Conservation (phyloP, 1,140 invertebrate genomes). For the Stegodyphus dumicola region DNA sequence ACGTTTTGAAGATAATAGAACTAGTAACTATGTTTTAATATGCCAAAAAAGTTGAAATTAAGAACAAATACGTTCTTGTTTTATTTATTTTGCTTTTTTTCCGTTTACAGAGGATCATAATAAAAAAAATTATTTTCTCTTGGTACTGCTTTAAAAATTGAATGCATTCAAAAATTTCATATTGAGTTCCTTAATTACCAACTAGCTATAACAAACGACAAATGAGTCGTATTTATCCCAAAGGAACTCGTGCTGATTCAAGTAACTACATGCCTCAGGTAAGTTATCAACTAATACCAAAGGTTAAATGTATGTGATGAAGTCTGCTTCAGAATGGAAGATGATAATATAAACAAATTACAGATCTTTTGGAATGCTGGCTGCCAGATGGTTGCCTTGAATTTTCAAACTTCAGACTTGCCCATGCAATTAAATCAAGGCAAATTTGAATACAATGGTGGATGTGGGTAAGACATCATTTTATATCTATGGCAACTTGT, state of each 20-base stretch:
- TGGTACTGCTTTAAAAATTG: too few species aligned
- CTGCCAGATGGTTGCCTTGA: slow-evolving; percentile 98
- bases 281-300: slow-evolving; percentile 60
- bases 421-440: slow-evolving; percentile 99
- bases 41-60: too few species aligned
- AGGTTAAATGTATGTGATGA: background rate
- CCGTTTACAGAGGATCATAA: too few species aligned
- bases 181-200: too few species aligned
- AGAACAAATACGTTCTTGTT: too few species aligned
- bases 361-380: slow-evolving; percentile 83
- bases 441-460: slow-evolving; percentile 96
- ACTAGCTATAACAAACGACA: slow-evolving; percentile 95
- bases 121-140: too few species aligned
- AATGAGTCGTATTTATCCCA: slow-evolving; percentile 97
- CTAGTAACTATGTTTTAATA: too few species aligned
- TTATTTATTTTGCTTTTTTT: too few species aligned
- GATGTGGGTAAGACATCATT: slow-evolving; percentile 75
- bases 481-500: too few species aligned
- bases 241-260: slow-evolving; percentile 97
- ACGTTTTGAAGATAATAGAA: too few species aligned
- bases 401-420: slow-evolving; percentile 99
- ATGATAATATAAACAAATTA: background rate
- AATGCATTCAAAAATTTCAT: too few species aligned
- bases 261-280: slow-evolving; percentile 99
- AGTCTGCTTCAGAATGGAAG: too few species aligned